Base-by-base conservation (phyloP, 1,140 invertebrate species). In the Cydia strobilella region DNA sequence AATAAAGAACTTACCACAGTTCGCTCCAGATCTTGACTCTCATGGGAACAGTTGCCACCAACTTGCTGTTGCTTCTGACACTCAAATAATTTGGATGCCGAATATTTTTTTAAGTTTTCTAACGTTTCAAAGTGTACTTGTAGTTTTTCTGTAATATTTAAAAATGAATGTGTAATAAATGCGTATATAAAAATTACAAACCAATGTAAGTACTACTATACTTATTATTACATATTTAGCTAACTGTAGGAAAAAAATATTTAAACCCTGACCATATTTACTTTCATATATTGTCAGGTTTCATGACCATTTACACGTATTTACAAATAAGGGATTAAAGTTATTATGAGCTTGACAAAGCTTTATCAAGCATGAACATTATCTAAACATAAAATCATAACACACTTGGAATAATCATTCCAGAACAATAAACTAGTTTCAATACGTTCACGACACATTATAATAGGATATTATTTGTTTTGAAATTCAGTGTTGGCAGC, bases 51-150 rank as follows among this genome's bases (percentile, higher is more conserved):
- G 78, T 93, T 93, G 0, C 91, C 91, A 0, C 91, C 91, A n/a
- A 91, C 90, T 81, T 93, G 91, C 75, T 93, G 91, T 73, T 91
- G 90, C 72, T 93, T 93, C 69, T 93, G 91, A 76, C 91, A 93
- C 73, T 93, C 91, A 69, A 91, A 93, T 48, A 93, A 76, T 76
- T 93, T 93, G 0, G 91, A 91, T 0, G 91, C 90, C 3, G 91
- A 93, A 84, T 93, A 93, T 75, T 93, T 93, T 77, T 91, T 93
- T 15, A 93, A 79, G 76, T 93, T 93, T 73, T 93, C 91, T 73
- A 93, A 73, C 5, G 91, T 93, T 80, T 93, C 91, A 65, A 93
- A 93, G 76, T 93, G 91, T 69, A 93, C 91, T 87, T 93, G 90
- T 42, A 93, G 82, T 80, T 93, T 93, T 78, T 93, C 91, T 93